Evolutionary conservation across 2,113 vertebrate genomes (phyloP), one percentile per base, ranked within the genome.

Genomic region (Mastomys coucha): DNA sequence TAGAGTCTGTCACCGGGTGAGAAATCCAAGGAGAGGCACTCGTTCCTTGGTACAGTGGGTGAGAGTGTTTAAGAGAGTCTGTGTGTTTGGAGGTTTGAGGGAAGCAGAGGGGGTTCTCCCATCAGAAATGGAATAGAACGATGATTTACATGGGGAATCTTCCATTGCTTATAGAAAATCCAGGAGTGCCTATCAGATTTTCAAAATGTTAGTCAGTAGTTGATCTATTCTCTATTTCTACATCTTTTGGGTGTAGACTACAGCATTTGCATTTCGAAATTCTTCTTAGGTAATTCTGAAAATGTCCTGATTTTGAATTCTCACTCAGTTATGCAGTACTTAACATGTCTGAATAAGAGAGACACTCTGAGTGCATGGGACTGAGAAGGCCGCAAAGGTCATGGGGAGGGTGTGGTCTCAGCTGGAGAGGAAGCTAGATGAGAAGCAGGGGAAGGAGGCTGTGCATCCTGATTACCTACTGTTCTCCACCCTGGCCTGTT

Each of bases 401-500:
- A 92, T 45, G 12, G 2, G 31, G 72, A 60, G 82, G 89, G 88
- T 88, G 85, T 96, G 63, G 90, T 58, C 56, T 85, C 69, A 51
- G 14, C 80, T 91, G 78, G 87, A 94, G 95, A 96, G 91, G 95
- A 89, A 94, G 89, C 81, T 78, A 39, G 42, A 26, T 13, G 65
- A 42, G 63, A 20, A 90, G 2, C 0, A 20, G 70, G 53, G n/a
- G 90, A 69, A 72, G 75, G 56, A 90, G 36, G 24, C 81, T 88
- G 85, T 63, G 63, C 26, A 31, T 88, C 16, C 70, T 2, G 56
- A 69, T 76, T 63, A 13, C 67, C 56, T 60, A 39, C 80, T 93
- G n/a, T 49, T 72, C 89, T 75, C 53, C 91, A 56, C 56, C 73
- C 22, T 7, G 5, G 88, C 53, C 45, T 87, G 20, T 65, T 75